These are phyloP conservation scores for Acanthopleura granulata DNA, from an alignment of 2,888 invertebrate species.

Conservation along the genomic window DNA sequence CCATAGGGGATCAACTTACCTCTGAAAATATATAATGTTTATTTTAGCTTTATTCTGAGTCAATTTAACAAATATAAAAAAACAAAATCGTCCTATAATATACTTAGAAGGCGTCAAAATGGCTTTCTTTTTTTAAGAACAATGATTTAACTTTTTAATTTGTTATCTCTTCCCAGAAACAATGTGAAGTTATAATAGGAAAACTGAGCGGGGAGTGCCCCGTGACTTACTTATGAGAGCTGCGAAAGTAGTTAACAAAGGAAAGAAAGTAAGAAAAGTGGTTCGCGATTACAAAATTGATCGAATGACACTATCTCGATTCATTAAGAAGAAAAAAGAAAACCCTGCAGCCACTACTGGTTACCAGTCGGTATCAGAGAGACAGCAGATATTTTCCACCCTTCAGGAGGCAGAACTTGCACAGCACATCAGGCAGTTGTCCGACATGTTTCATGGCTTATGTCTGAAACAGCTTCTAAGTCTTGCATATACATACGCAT, in stretches of 20 bases:
- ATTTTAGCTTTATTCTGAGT: not conserved
- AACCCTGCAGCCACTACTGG: not conserved
- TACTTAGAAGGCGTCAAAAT: too few species aligned
- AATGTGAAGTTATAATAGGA: not conserved
- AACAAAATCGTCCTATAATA: too few species aligned
- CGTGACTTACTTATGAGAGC: not conserved
- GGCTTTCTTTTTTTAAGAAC: too few species aligned
- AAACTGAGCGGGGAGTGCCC: not conserved
- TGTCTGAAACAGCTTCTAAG: too few species aligned
- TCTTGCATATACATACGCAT: too few species aligned
- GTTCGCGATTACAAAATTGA: not conserved
- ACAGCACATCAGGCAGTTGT: too few species aligned
- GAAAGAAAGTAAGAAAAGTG: not conserved
- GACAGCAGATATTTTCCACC: conserved; percentile 24
- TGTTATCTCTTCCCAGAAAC: not conserved
- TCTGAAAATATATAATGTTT: not conserved
- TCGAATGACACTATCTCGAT: not conserved
- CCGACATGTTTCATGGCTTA: too few species aligned
- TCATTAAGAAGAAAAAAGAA: not conserved
- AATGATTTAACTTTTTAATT: too few species aligned
- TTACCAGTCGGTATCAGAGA: not conserved
- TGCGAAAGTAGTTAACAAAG: not conserved
- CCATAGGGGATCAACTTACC: not conserved
- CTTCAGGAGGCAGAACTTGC: too few species aligned
- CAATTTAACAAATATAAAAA: not conserved